Base-by-base conservation (phyloP, 2,113 vertebrate species). In the Zosterops japonicus region DNA sequence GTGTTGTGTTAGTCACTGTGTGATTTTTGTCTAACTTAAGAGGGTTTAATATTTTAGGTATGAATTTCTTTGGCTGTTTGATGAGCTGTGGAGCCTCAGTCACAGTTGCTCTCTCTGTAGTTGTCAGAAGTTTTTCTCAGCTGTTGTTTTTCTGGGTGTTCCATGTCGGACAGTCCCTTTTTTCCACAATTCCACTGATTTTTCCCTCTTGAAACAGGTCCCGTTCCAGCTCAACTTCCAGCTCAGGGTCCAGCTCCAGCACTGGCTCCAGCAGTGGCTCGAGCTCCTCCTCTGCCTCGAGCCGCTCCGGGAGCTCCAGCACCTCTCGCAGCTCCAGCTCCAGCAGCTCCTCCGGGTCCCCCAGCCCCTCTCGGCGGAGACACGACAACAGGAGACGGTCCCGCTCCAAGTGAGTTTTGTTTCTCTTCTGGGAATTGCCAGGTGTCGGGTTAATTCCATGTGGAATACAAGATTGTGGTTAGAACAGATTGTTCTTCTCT, bases 241-340 rank as follows among this genome's bases (percentile, higher is more conserved):
- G 99, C 96, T 99, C 99, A 10, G 99, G 99, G 63, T 99, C 99
- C 47, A 99, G 99, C 80, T 99, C 99, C 91, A 99, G 99, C 98
- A 99, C 99, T 0, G 99, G 99, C 56, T 99, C 99, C 25, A 99
- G 99, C 93, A 99, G 99, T 21, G 99, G 99, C 36, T 99, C 99
- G 33, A 99, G 99, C 93, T 99, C 99, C 5, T 99, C 98, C 4
- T 99, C 99, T 16, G 99, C 99, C 4, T 99, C 99, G 1, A 99
- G 99, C 96, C 99, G 98, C 74, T 99, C 99, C 1, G 99, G 99
- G 22, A 99, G 99, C 39, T 99, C 99, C 17, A 99, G 98, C 96
- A 98, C 98, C 14, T 99, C 99, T 3, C 98, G 98, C 6, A 99
- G 99, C 67, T 99, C 99, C 57, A 99, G 99, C 59, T 99, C 99